Conservation (phyloP, 2,888 invertebrate species). For the Ochlodes sylvanus region DNA sequence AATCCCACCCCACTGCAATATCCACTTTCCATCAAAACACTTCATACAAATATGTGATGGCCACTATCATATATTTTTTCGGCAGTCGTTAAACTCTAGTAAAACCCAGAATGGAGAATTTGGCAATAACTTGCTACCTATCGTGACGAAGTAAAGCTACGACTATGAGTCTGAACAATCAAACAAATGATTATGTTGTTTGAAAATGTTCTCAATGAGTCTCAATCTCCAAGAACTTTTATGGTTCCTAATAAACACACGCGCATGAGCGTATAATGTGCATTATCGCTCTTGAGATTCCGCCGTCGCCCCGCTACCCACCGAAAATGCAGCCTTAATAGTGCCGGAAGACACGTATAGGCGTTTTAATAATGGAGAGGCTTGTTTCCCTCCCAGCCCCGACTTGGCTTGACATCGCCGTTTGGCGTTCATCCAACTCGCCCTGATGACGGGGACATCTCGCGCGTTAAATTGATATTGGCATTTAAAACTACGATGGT, state of each 20-base stretch:
- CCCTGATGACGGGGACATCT: constrained; percentile 71
- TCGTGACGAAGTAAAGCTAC: no score
- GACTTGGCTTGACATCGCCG: constrained; percentile 37
- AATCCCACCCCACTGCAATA: not conserved
- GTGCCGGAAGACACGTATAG: constrained; percentile 36
- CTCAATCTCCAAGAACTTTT: no score
- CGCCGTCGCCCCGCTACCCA: not conserved
- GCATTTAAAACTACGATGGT: constrained; percentile 53
- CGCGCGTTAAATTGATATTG: constrained; percentile 77
- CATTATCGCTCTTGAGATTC: not conserved
- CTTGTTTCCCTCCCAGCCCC: constrained; percentile 34
- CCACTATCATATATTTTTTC: no score
- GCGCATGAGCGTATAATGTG: no score
- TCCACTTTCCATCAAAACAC: not conserved
- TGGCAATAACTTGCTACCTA: no score
- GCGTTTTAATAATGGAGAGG: constrained; percentile 38
- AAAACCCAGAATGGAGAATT: no score
- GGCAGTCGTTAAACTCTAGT: no score
- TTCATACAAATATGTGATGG: not conserved
- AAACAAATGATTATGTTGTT: no score
- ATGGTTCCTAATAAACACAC: no score
- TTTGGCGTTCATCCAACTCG: constrained; percentile 39
- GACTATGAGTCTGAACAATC: no score
- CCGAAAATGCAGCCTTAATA: constrained; percentile 6
- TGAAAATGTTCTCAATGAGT: no score